A percentile compares a stretch with the other conserved stretches of the same genome.
phyloP scores from a whole-genome alignment of 1,140 invertebrate genomes.

The Aphidius gifuensis region DNA sequence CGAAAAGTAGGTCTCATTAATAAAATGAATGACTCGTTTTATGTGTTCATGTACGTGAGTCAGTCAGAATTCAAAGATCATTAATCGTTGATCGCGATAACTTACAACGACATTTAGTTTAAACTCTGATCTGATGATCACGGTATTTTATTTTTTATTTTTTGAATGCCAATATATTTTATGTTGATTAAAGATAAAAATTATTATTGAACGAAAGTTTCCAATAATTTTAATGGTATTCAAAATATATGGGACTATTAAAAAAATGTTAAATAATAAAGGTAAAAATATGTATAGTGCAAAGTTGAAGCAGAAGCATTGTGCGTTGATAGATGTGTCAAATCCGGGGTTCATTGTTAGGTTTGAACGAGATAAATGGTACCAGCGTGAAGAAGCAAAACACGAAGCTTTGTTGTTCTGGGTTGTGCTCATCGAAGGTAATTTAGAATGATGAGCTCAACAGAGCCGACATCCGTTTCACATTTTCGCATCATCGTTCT shows the following conservation, averaged over 20 bases:
- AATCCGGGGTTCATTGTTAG: slow-evolving; percentile 56
- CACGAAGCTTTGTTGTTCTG: slow-evolving; percentile 54
- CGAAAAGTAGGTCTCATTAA: slow-evolving; percentile 29
- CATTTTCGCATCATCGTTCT: slow-evolving; percentile 19
- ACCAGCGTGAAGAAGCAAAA: slow-evolving; percentile 57
- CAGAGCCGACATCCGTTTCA: slow-evolving; percentile 18
- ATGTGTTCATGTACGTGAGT: neutral
- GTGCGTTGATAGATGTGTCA: slow-evolving; percentile 60
- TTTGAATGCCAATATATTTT: slow-evolving; percentile 4
- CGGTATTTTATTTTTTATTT: neutral
- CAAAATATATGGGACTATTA: no score
- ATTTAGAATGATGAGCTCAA: slow-evolving; percentile 39
- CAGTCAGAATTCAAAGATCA: neutral
- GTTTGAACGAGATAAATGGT: slow-evolving; percentile 55
- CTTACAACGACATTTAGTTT: neutral
- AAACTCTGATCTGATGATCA: no score
- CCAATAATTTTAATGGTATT: no score
- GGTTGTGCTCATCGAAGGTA: slow-evolving; percentile 50
- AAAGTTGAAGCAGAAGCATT: slow-evolving; percentile 33
- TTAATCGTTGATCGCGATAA: slow-evolving; percentile 23
- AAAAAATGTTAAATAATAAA: slow-evolving; percentile 16
- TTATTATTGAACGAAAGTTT: no score
- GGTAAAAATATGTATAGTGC: slow-evolving; percentile 35
- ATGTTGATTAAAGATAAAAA: neutral
- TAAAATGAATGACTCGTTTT: slow-evolving; percentile 19